phyloP scores from a whole-genome alignment of 2,797 vertebrate species.

The Mustela erminea region DNA sequence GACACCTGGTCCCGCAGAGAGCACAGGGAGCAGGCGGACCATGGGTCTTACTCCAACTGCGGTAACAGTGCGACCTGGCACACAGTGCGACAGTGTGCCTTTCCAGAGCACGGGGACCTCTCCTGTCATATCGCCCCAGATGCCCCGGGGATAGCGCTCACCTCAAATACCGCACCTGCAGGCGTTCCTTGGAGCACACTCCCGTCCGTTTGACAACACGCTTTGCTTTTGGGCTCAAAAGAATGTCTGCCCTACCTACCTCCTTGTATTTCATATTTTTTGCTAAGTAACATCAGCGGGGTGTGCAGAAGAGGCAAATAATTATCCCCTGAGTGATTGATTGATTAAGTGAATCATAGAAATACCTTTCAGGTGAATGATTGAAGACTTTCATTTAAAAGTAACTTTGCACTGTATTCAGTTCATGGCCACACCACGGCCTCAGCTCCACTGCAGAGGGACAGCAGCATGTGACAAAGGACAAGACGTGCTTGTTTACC shows the following conservation, averaged over 20 bases:
- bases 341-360: background rate
- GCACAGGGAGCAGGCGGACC: too few species aligned
- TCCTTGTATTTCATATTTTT: background rate
- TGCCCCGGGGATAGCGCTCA: too few species aligned
- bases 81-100: too few species aligned
- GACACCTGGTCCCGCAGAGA: rapidly evolving
- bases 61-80: too few species aligned
- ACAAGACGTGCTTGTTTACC: rapidly evolving
- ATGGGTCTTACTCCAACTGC: too few species aligned
- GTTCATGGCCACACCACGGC: background rate
- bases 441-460: background rate
- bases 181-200: too few species aligned
- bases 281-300: background rate
- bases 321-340: background rate
- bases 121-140: background rate
- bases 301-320: background rate
- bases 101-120: background rate
- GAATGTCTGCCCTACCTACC: background rate
- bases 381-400: background rate
- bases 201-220: background rate
- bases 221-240: background rate
- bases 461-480: background rate
- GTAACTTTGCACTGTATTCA: background rate
- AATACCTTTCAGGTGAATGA: background rate
- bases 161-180: background rate